phyloP scores from a whole-genome alignment of 1,140 invertebrate species.

The Diorhabda carinulata region DNA sequence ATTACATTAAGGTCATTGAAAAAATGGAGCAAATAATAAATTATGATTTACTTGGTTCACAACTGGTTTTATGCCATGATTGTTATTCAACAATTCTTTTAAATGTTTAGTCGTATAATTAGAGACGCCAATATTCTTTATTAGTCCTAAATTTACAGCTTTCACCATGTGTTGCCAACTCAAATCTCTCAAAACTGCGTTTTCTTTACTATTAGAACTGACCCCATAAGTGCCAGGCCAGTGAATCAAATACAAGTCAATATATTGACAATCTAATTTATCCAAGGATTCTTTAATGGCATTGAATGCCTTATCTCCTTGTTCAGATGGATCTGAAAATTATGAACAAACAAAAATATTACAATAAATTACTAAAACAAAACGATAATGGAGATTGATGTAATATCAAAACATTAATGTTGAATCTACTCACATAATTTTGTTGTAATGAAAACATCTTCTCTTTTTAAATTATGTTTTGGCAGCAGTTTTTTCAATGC shows the following conservation, averaged over 20 bases:
- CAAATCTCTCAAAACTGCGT: conserved; percentile 41
- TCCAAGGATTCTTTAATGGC: conserved; percentile 64
- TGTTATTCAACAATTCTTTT: conserved; percentile 58
- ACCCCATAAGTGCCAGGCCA: conserved; percentile 65
- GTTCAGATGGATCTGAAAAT: conserved; percentile 61
- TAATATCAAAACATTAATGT: no score
- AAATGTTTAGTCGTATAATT: conserved; percentile 76
- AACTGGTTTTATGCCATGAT: conserved; percentile 58
- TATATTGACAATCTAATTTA: conserved; percentile 63
- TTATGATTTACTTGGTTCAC: conserved; percentile 68
- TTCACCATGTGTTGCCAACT: conserved; percentile 69
- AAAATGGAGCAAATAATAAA: no score
- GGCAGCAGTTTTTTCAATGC: conserved; percentile 59
- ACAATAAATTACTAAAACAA: no score
- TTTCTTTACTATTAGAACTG: conserved; percentile 7
- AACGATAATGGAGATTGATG: no score
- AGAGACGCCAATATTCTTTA: conserved; percentile 77
- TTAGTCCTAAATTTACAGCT: conserved; percentile 56
- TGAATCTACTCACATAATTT: conserved; percentile 60
- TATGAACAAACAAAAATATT: not conserved
- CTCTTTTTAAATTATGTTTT: conserved; percentile 60
- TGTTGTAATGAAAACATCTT: conserved; percentile 74
- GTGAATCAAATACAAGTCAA: conserved; percentile 82
- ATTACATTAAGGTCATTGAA: no score
- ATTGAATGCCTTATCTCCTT: conserved; percentile 56